Percentiles rank a stretch among this genome's conserved stretches.
Evolutionary conservation across 2,113 vertebrate species (phyloP).

Genomic region (Himantopus leucocephalus): DNA sequence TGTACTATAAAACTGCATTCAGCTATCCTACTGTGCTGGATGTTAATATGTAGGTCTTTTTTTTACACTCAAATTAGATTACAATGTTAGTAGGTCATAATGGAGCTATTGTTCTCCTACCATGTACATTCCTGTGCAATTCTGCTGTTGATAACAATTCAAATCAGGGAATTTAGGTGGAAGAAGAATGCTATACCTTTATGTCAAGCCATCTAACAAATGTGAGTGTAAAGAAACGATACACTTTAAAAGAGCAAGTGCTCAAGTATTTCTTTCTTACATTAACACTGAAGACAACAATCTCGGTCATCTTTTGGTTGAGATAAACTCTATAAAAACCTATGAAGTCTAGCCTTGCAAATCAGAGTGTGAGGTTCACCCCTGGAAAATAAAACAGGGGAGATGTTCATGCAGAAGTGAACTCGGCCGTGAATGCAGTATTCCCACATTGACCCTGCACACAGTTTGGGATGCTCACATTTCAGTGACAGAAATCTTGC

Average conservation of each 20-base stretch:
- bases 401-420: neutral
- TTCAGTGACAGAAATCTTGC: neutral
- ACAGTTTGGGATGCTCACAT: neutral
- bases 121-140: neutral
- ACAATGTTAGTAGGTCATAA: constrained; percentile 51
- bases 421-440: neutral
- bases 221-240: neutral
- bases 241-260: neutral
- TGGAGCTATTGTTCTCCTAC: constrained; percentile 34
- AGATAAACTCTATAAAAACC: neutral
- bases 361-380: neutral
- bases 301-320: neutral
- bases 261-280: neutral
- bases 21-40: neutral
- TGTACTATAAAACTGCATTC: neutral
- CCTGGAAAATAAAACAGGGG: neutral
- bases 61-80: constrained; percentile 36
- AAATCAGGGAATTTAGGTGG: neutral
- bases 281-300: neutral
- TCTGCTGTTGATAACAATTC: constrained; percentile 24
- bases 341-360: neutral
- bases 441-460: neutral
- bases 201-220: neutral
- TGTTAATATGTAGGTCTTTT: neutral
- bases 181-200: neutral